Conservation (phyloP, 2,113 vertebrate genomes). For the Anas platyrhynchos region DNA sequence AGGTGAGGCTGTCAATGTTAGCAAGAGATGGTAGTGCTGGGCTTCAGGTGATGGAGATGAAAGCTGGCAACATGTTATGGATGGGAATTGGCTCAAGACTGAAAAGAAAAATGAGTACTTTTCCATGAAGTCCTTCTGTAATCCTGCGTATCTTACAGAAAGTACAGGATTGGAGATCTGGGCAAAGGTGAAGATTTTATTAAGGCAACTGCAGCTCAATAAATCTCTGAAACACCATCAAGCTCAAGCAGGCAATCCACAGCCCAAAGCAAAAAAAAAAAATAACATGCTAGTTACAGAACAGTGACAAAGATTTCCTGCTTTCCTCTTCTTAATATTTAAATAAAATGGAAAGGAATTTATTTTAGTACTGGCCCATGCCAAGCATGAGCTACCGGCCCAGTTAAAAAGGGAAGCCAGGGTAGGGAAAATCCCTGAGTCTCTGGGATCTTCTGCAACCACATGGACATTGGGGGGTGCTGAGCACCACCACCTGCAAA, state of each 20-base stretch:
- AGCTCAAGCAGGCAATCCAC: background rate
- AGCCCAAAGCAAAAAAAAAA: background rate
- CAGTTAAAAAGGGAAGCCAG: background rate
- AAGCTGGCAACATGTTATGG: background rate
- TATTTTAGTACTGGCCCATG: background rate
- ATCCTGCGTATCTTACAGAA: background rate
- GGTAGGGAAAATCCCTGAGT: background rate
- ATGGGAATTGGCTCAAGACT: background rate
- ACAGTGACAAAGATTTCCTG: background rate
- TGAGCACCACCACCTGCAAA: background rate
- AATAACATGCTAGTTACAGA: background rate
- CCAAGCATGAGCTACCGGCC: background rate
- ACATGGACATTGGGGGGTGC: background rate
- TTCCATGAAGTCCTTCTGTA: slow-evolving; percentile 6
- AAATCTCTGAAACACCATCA: background rate
- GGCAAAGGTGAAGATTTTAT: slow-evolving; percentile 41
- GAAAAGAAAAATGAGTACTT: background rate
- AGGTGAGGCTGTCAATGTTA: background rate
- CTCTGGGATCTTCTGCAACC: background rate
- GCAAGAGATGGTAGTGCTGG: background rate
- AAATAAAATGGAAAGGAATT: background rate
- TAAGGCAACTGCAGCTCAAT: background rate
- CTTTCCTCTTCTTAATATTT: background rate
- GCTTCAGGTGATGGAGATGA: background rate
- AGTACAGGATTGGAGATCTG: background rate